Percentiles rank a stretch among this genome's conserved stretches.
phyloP scores from a whole-genome alignment of 2,113 vertebrate genomes.

The Chaetura pelagica region DNA sequence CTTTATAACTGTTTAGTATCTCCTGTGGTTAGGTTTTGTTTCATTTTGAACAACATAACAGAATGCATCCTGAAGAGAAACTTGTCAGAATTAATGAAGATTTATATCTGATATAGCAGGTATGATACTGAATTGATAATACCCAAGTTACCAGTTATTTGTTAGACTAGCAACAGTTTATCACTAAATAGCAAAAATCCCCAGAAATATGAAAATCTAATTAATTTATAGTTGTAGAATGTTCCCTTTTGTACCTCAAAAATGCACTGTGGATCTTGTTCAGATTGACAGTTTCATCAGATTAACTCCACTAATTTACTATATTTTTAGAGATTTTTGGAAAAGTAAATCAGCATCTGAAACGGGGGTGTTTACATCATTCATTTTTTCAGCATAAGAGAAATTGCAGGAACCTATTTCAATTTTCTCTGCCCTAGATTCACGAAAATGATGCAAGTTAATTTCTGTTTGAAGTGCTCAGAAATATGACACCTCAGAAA shows the following conservation, averaged over 20 bases:
- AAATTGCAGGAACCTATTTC: conserved; percentile 13
- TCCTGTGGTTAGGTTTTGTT: background rate
- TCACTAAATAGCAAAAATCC: background rate
- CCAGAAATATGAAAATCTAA: background rate
- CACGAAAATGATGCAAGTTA: background rate
- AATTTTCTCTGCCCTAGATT: conserved; percentile 45
- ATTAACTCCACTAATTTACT: background rate
- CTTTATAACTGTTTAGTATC: background rate
- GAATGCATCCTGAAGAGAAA: background rate
- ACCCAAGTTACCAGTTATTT: background rate
- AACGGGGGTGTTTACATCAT: conserved; percentile 22
- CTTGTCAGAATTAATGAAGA: background rate
- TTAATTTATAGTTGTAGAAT: background rate
- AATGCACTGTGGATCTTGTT: background rate
- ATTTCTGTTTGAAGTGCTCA: background rate
- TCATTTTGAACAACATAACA: background rate
- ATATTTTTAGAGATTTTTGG: background rate
- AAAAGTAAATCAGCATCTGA: conserved; percentile 26
- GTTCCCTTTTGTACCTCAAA: background rate
- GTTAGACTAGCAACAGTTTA: background rate
- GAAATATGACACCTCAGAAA: background rate
- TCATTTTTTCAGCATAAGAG: conserved; percentile 7
- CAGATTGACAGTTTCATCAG: background rate
- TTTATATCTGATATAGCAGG: background rate
- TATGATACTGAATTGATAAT: background rate